Conservation (phyloP, 2,888 invertebrate genomes). For the Pollenia labialis region DNA sequence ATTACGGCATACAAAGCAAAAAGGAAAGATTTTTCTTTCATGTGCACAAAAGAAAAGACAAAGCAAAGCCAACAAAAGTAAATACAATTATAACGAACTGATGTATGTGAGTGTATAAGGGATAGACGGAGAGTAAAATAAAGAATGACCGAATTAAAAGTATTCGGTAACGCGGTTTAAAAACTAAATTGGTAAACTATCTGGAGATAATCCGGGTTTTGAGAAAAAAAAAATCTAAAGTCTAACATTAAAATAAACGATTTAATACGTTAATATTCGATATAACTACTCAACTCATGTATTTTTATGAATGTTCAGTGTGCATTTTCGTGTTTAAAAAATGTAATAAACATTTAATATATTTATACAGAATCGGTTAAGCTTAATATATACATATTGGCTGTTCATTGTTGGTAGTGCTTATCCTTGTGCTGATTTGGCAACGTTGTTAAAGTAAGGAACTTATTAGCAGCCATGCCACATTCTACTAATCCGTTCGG, state of each 20-base stretch:
- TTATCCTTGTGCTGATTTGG: conserved; percentile 28
- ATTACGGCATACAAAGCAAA: conserved; percentile 15
- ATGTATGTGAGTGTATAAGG: not conserved
- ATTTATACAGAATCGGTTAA: too few relatives aligned
- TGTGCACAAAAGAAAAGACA: conserved; percentile 45
- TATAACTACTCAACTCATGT: too few relatives aligned
- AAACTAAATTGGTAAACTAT: not conserved
- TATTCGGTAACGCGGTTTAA: conserved; percentile 19
- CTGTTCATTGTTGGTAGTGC: too few relatives aligned
- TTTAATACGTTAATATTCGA: too few relatives aligned
- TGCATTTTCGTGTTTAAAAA: too few relatives aligned
- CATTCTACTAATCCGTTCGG: too few relatives aligned
- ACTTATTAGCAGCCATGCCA: not conserved
- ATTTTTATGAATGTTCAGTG: too few relatives aligned
- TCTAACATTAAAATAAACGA: too few relatives aligned
- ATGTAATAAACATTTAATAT: too few relatives aligned
- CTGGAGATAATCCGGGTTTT: not conserved
- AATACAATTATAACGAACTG: conserved; percentile 43
- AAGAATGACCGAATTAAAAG: conserved; percentile 15
- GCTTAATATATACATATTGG: too few relatives aligned
- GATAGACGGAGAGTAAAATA: conserved; percentile 33
- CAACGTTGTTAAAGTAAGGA: conserved; percentile 31
- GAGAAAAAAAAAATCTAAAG: not conserved
- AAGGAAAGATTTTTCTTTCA: conserved; percentile 25
- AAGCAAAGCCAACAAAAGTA: conserved; percentile 48